Conservation (phyloP, 64 coral and sea anemone species). For the Orbicella faveolata region DNA sequence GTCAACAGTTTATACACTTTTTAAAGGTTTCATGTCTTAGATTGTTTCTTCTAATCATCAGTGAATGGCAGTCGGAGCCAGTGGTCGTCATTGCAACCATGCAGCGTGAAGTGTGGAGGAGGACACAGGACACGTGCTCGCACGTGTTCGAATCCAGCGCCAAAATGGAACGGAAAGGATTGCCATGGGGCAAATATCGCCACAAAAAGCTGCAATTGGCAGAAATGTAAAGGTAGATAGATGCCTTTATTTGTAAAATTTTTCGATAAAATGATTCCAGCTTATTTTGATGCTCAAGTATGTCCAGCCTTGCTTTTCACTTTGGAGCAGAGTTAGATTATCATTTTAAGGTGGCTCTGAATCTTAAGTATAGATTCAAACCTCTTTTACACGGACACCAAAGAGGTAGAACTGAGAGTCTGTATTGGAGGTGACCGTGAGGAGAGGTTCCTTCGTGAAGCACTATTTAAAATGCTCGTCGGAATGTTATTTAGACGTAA, state of each 20-base stretch:
- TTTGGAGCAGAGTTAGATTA: no score
- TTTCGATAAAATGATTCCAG: not conserved
- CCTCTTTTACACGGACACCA: no score
- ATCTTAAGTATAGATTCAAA: no score
- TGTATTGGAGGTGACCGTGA: no score
- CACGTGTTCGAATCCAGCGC: not conserved
- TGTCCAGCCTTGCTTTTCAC: no score
- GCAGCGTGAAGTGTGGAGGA: not conserved
- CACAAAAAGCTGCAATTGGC: not conserved
- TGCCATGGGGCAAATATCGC: not conserved
- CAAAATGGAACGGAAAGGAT: not conserved
- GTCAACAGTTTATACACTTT: not conserved
- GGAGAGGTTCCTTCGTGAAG: no score
- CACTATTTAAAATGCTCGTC: no score
- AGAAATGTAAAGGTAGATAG: not conserved
- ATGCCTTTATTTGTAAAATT: not conserved
- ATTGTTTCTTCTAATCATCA: not conserved
- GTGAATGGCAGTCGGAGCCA: conserved; percentile 7
- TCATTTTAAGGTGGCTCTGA: no score
- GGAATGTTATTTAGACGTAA: no score
- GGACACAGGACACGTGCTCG: conserved; percentile 20
- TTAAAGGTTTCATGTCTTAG: not conserved
- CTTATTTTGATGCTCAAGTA: no score
- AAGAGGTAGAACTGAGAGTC: no score
- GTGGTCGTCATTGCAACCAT: conserved; percentile 20